phyloP scores from a whole-genome alignment of 2,797 vertebrate species.

The Denticeps clupeoides region DNA sequence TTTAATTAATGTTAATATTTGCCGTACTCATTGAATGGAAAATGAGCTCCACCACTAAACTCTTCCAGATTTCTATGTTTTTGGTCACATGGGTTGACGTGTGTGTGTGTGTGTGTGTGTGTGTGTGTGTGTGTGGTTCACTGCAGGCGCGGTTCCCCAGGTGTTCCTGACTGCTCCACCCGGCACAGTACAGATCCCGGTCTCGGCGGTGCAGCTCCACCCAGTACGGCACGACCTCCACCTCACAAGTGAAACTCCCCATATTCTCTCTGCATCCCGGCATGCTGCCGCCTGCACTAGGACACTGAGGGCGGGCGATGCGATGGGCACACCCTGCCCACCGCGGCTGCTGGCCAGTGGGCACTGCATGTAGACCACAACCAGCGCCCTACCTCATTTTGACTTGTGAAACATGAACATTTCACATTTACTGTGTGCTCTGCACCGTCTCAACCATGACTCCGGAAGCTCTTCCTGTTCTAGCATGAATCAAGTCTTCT shows the following conservation, averaged over 20 bases:
- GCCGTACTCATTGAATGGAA: too few relatives aligned
- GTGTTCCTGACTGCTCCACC: constrained; percentile 89
- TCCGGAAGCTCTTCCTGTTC: constrained; percentile 1
- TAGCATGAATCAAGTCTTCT: background rate
- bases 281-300: constrained; percentile 57
- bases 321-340: constrained; percentile 12
- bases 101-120: background rate
- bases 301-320: constrained; percentile 44
- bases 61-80: too few relatives aligned
- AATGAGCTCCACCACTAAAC: too few relatives aligned
- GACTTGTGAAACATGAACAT: too few relatives aligned
- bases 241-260: constrained; percentile 71
- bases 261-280: constrained; percentile 40
- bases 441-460: constrained; percentile 4
- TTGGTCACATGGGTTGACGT: too few relatives aligned
- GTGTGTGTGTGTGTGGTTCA: background rate
- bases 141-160: constrained; percentile 67
- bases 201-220: constrained; percentile 94
- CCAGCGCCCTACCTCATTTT: too few relatives aligned
- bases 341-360: background rate
- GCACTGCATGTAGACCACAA: constrained; percentile 32
- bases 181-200: constrained; percentile 93
- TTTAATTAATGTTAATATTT: too few relatives aligned
- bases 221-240: constrained; percentile 83
- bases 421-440: too few relatives aligned